Conservation (phyloP, 2,888 invertebrate species). For the Cloeon dipterum region DNA sequence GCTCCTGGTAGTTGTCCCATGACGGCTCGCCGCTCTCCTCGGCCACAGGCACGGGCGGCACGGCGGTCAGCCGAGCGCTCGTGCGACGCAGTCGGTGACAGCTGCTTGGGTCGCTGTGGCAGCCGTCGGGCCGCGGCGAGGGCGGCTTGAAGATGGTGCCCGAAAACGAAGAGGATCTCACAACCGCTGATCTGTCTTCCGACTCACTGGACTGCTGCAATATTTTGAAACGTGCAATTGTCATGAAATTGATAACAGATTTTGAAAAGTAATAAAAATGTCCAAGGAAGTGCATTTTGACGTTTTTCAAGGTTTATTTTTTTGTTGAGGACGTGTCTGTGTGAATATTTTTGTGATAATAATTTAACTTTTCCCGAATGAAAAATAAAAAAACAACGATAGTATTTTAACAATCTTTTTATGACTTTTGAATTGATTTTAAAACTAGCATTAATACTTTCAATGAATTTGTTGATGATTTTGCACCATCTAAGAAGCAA, state of each 20-base stretch:
- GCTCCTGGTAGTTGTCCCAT: conserved; percentile 93
- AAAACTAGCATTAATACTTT: too few species aligned
- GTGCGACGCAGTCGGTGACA: background rate
- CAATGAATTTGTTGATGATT: too few species aligned
- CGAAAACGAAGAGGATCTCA: background rate
- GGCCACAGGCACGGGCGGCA: background rate
- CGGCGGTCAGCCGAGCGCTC: background rate
- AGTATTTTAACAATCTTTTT: too few species aligned
- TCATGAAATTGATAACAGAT: background rate
- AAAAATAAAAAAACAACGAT: too few species aligned
- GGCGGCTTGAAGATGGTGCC: background rate
- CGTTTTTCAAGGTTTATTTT: too few species aligned
- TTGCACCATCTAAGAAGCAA: too few species aligned
- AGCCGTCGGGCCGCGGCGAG: background rate
- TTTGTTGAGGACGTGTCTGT: too few species aligned
- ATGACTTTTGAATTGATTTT: too few species aligned
- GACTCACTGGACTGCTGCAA: conserved; percentile 1
- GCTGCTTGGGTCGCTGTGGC: conserved; percentile 1
- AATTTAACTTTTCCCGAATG: too few species aligned
- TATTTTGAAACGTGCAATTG: too few species aligned
- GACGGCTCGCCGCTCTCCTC: conserved; percentile 41
- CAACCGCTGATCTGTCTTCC: background rate
- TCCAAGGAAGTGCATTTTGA: too few species aligned
- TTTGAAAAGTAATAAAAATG: background rate
- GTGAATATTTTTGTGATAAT: too few species aligned